These are phyloP conservation scores for Acanthosepion esculentum DNA, from an alignment of 2,888 invertebrate genomes.

Conservation along the genomic window DNA sequence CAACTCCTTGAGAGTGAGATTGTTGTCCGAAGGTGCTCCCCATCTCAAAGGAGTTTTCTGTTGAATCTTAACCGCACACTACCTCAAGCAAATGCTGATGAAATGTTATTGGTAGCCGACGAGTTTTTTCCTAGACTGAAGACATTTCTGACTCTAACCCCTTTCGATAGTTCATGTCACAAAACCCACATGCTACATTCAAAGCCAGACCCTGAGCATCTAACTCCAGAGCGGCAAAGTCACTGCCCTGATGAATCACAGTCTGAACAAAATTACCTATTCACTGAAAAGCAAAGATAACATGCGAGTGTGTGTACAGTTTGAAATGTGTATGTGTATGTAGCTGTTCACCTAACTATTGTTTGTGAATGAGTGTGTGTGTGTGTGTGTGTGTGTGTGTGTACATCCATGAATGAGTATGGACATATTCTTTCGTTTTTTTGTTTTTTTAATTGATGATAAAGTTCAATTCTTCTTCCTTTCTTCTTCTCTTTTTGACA, in stretches of 20 bases:
- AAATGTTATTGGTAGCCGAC: constrained; percentile 37
- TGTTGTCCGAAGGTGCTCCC: background rate
- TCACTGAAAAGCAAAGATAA: background rate
- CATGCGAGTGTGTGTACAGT: background rate
- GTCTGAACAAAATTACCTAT: background rate
- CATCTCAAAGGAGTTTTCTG: background rate
- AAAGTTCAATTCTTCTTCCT: background rate
- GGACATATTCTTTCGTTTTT: background rate
- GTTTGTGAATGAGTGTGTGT: background rate
- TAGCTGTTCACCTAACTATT: background rate
- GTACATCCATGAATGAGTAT: background rate
- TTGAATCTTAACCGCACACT: constrained; percentile 24
- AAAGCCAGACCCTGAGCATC: background rate
- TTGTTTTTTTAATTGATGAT: background rate
- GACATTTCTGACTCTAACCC: background rate
- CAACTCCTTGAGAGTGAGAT: background rate
- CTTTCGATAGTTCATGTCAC: background rate
- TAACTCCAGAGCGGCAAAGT: background rate
- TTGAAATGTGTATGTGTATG: background rate
- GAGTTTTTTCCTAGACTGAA: constrained; percentile 35
- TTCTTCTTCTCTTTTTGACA: background rate
- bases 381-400: background rate
- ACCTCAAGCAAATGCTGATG: constrained; percentile 34
- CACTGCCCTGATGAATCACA: background rate
- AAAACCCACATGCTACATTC: background rate